A percentile compares a stretch with the other conserved stretches of the same genome.
These are phyloP conservation scores for Linepithema humile DNA, from an alignment of 1,140 invertebrate genomes.

Conservation along the genomic window DNA sequence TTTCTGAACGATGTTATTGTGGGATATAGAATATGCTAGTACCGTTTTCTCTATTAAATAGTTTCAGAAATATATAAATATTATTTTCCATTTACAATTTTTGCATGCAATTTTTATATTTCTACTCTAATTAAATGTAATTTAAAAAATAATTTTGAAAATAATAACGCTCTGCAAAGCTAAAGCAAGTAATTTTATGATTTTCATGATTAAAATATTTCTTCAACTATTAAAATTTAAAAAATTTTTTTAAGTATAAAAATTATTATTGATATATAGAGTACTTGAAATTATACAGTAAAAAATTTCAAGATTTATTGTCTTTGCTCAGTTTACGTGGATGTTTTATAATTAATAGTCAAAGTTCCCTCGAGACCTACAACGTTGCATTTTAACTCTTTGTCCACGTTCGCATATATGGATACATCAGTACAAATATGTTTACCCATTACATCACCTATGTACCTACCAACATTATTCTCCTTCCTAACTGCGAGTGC, in stretches of 20 bases:
- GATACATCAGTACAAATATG: conserved; percentile 48
- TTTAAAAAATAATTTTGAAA: neutral
- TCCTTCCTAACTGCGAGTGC: conserved; percentile 65
- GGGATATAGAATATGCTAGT: neutral
- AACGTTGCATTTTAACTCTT: conserved; percentile 30
- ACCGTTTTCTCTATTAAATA: neutral
- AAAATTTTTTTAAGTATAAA: neutral
- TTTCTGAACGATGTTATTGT: neutral
- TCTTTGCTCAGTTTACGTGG: conserved; percentile 15
- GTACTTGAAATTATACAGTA: neutral
- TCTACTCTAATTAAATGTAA: neutral
- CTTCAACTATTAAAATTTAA: neutral
- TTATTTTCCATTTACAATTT: neutral
- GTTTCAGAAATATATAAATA: neutral
- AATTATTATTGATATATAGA: neutral
- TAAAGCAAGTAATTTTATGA: neutral
- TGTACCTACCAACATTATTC: conserved; percentile 66
- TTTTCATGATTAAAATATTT: neutral
- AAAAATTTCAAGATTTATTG: neutral
- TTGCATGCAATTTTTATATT: neutral
- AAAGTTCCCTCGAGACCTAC: conserved; percentile 5
- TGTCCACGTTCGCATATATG: conserved; percentile 40
- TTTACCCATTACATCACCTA: conserved; percentile 31
- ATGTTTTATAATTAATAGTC: conserved; percentile 48
- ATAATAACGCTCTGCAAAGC: too few relatives aligned